Conservation (phyloP, 2,113 vertebrate species). For the Numida meleagris region DNA sequence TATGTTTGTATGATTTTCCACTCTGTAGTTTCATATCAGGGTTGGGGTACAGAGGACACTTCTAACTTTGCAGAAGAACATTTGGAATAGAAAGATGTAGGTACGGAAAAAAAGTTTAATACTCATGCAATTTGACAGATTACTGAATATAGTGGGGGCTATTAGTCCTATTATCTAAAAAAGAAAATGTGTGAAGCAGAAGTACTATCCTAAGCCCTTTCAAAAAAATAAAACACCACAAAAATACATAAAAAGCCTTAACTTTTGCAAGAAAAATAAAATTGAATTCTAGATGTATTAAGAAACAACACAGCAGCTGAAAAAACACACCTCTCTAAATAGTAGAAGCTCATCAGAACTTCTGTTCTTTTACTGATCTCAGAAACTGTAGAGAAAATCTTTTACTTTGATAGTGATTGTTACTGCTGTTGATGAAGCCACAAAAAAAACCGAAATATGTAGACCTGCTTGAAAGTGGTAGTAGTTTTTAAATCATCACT, state of each 20-base stretch:
- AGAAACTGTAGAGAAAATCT: not conserved
- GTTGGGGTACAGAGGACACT: fast-evolving
- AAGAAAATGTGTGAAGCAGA: not conserved
- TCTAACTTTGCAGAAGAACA: not conserved
- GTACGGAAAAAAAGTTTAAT: not conserved
- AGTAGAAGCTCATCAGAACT: not conserved
- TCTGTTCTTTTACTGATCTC: not conserved
- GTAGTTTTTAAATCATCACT: not conserved
- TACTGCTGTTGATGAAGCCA: not conserved
- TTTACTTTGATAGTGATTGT: not conserved
- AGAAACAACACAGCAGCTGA: not conserved
- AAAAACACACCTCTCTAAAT: not conserved
- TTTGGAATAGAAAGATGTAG: not conserved
- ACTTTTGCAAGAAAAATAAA: not conserved
- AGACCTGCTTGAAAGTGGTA: not conserved
- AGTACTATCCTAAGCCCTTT: not conserved
- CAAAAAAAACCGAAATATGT: fast-evolving
- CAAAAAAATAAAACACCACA: not conserved
- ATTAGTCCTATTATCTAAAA: fast-evolving
- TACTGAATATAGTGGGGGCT: not conserved
- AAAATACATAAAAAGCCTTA: not conserved
- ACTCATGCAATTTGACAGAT: not conserved
- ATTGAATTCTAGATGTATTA: not conserved
- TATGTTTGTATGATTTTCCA: not conserved
- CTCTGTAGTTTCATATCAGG: not conserved